Evolutionary conservation across 2,888 invertebrate genomes (phyloP).

Genomic region (Clostera curtula): DNA sequence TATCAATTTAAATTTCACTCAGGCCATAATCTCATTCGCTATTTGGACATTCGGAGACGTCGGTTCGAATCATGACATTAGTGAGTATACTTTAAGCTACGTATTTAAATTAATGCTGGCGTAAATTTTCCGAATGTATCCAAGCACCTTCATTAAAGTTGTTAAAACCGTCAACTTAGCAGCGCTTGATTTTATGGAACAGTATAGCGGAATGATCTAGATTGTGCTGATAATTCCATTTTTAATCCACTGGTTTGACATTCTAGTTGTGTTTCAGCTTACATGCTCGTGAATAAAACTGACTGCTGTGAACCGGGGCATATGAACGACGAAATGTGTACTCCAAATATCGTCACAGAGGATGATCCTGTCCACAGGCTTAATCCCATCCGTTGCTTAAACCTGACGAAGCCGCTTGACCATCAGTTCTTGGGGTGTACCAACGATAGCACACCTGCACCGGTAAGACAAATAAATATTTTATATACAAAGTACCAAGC

Average conservation of each 20-base stretch:
- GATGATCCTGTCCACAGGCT: constrained; percentile 35
- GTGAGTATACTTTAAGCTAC: constrained; percentile 3
- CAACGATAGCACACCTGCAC: constrained; percentile 9
- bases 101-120: too few relatives aligned
- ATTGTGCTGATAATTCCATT: background rate
- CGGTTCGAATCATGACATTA: constrained; percentile 6
- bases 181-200: background rate
- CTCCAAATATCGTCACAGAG: constrained; percentile 23
- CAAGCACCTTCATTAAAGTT: too few relatives aligned
- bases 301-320: constrained; percentile 16
- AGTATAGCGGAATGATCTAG: background rate
- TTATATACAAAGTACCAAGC: too few relatives aligned
- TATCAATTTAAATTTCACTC: background rate
- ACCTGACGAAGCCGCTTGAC: constrained; percentile 31
- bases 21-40: background rate
- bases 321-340: constrained; percentile 23
- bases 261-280: background rate
- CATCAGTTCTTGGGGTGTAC: constrained; percentile 31
- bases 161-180: too few relatives aligned
- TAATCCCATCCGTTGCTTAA: constrained; percentile 29
- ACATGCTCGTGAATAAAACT: constrained; percentile 1
- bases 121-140: too few relatives aligned
- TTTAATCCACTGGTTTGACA: too few relatives aligned
- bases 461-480: constrained; percentile 2
- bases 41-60: constrained; percentile 1